Base-by-base conservation (phyloP, 2,797 vertebrate species). In the Thaleichthys pacificus region DNA sequence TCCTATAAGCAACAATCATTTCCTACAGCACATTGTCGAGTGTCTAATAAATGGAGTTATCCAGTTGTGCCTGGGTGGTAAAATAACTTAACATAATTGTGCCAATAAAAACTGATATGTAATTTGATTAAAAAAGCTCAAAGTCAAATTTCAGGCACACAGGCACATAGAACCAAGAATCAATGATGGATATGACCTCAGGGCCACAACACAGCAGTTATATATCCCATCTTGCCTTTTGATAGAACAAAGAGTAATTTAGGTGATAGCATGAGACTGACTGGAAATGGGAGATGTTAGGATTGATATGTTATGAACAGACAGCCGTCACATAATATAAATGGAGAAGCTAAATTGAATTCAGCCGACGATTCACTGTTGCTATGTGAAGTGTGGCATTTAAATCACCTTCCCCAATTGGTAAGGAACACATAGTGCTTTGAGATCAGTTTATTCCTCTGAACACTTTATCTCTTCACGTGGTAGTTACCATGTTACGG, bases 131-230 rank as follows among this genome's bases (percentile, higher is more conserved):
- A 78, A 86, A 82, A 88, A 84, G 82, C 65, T 66, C 72, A 73
- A 17, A 78, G 80, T 92, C 89, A 90, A 88, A 90, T 91, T 88
- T 83, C 83, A 69, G 84, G 68, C 77, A 89, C 42, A 89, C 66
- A 72, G 82, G 77, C 62, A 83, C 80, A 84, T 86, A 80, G 86
- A 86, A 86, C 75, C 66, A 72, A 72, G 80, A 86, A 83, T 79
- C 71, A 80, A 79, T 76, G 80, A 76, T 80, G 74, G 79, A 80
- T 85, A 88, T 87, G 86, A 87, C 88, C 88, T 86, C 38, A 3
- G 63, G 80, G 80, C 74, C 22, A 32, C n/a, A 61, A 74, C 69
- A 79, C 71, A 75, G 71, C 67, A 78, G 73, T 78, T 79, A 72
- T 71, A 49, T 69, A 51, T 54, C 70, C 75, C 70, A 66, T 73